Evolutionary conservation across 2,797 vertebrate genomes (phyloP), one percentile per base, ranked within the genome.

Genomic region (Helostoma temminkii): DNA sequence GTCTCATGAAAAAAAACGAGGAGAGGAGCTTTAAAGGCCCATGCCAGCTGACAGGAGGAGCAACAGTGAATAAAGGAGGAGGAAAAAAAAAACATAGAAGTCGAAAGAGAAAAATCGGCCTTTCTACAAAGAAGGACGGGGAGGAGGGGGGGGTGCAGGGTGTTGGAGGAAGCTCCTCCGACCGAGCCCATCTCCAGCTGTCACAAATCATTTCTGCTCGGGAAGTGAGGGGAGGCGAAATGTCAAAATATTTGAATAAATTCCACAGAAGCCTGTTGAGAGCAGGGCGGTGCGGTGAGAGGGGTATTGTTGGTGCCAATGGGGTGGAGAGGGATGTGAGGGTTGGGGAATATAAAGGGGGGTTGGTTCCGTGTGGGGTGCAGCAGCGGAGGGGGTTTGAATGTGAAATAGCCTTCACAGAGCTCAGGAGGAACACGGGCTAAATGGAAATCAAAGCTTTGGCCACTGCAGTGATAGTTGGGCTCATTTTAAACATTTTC

Each of bases 241-340:
- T 97, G 96, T 98, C 96, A 97, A 97, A 98, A 97, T 97, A 97
- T 97, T 97, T 97, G 96, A 98, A 97, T 98, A 96, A 95, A 96
- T 97, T 97, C 95, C 94, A 95, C 94, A 94, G 95, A 95, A 91
- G 88, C 84, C 87, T 92, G 88, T 90, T 89, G 88, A 92, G 90
- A 89, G 83, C 42, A 58, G 82, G 78, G 81, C 26, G 78, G 84
- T 64, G 86, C 37, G 47, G 83, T 48, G 81, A 82, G 85, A 78
- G 82, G 82, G 87, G 84, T 75, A 90, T 91, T 92, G 90, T 92
- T 90, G 86, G 82, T 70, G 74, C 80, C 83, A 82, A 88, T 88
- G 89, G 84, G 78, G 82, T 88, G 83, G 80, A 88, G 87, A 88
- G 84, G 83, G 76, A 84, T 87, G 87, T 84, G 81, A 84, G 67